phyloP scores from a whole-genome alignment of 1,140 invertebrate genomes.

The Drosophila novamexicana region DNA sequence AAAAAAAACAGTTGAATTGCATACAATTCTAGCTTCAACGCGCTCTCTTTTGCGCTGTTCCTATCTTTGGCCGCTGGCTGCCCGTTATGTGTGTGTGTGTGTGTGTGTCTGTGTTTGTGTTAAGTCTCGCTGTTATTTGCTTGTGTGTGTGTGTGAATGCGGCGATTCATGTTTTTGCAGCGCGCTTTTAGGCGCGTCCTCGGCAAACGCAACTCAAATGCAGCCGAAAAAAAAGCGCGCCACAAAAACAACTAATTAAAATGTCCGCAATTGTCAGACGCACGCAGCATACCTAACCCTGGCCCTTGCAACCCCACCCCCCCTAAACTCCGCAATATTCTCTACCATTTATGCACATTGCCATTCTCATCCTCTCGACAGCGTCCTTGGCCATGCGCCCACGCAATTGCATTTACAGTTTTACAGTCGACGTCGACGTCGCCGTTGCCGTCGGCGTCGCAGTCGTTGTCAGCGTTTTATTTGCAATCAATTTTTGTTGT shows the following conservation, averaged over 20 bases:
- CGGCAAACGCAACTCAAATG: slow-evolving; percentile 18
- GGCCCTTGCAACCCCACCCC: not conserved
- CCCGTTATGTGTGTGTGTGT: not conserved
- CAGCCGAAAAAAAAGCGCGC: slow-evolving; percentile 6
- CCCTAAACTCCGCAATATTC: not conserved
- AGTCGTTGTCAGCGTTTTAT: not conserved
- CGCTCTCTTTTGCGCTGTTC: slow-evolving; percentile 8
- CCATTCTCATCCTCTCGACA: slow-evolving; percentile 1
- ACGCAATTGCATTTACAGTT: slow-evolving; percentile 40
- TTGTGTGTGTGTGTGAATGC: slow-evolving; percentile 24
- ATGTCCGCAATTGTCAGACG: slow-evolving; percentile 33
- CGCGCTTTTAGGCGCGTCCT: slow-evolving; percentile 47
- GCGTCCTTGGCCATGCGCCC: slow-evolving; percentile 48
- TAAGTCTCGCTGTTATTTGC: not conserved
- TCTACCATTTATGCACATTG: not conserved
- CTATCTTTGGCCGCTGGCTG: slow-evolving; percentile 3
- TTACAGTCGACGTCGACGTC: not conserved
- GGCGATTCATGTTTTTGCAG: slow-evolving; percentile 41
- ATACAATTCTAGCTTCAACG: slow-evolving; percentile 30
- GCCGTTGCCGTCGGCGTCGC: not conserved
- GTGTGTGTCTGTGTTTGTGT: slow-evolving; percentile 18
- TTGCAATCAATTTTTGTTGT: not conserved
- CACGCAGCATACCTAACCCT: slow-evolving; percentile 9
- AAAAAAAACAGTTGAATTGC: slow-evolving; percentile 23
- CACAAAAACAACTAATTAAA: slow-evolving; percentile 48